Percentiles rank a stretch among this genome's conserved stretches.
phyloP scores from a whole-genome alignment of 2,888 invertebrate species.

The Cephus spinipes region DNA sequence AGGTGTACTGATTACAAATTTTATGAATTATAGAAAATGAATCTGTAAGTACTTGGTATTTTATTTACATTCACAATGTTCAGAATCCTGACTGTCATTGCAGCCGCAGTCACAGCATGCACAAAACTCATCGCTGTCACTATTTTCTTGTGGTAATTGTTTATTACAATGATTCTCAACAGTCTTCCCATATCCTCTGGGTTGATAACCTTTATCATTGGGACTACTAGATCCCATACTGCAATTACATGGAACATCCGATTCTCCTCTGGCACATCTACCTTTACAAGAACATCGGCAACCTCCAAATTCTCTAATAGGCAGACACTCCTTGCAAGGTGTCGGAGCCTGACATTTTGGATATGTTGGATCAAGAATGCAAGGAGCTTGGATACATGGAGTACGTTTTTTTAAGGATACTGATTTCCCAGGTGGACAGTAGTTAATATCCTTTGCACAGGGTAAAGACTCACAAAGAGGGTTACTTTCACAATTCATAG shows the following conservation, averaged over 20 bases:
- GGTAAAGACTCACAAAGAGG: slow-evolving; percentile 26
- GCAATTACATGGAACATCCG: slow-evolving; percentile 39
- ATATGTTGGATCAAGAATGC: slow-evolving; percentile 9
- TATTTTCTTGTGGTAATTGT: slow-evolving; percentile 21
- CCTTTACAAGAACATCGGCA: slow-evolving; percentile 40
- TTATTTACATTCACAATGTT: not conserved
- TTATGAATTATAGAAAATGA: not conserved
- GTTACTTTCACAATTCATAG: slow-evolving; percentile 9
- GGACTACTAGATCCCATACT: slow-evolving; percentile 19
- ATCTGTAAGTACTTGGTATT: not conserved
- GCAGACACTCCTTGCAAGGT: slow-evolving; percentile 22
- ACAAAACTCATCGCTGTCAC: slow-evolving; percentile 45
- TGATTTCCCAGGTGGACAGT: not conserved
- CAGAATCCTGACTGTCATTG: slow-evolving; percentile 15
- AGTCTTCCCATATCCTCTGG: slow-evolving; percentile 17
- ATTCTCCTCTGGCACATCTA: slow-evolving; percentile 31
- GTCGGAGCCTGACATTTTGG: slow-evolving; percentile 13
- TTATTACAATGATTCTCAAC: slow-evolving; percentile 7
- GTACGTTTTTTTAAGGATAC: not conserved
- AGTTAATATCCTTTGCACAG: slow-evolving; percentile 15
- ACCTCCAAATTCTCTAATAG: slow-evolving; percentile 14
- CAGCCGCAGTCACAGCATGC: slow-evolving; percentile 48
- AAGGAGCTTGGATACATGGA: slow-evolving; percentile 14
- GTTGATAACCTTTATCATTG: slow-evolving; percentile 27
- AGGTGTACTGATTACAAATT: not conserved